Evolutionary conservation across 2,888 invertebrate genomes (phyloP).

Genomic region (Physocephala rufipes): DNA sequence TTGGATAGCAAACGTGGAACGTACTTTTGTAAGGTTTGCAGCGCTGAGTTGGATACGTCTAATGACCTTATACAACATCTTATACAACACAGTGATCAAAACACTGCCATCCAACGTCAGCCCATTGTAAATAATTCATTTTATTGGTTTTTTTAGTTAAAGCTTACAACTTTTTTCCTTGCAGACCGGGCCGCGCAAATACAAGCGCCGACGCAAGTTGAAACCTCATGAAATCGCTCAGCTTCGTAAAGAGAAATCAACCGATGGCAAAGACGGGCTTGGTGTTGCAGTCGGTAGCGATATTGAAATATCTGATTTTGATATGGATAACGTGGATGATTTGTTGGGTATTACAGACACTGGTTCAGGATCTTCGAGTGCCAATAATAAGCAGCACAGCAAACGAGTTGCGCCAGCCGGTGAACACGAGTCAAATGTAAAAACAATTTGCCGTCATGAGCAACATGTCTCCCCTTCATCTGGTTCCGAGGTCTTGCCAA

Average conservation of each 20-base stretch:
- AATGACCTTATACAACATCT: constrained; percentile 82
- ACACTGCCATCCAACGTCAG: constrained; percentile 82
- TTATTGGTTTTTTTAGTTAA: not conserved
- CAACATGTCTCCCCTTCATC: not conserved
- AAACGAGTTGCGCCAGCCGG: not conserved
- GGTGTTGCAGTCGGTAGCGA: constrained; percentile 58
- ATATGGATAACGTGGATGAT: constrained; percentile 64
- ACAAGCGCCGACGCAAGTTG: constrained; percentile 80
- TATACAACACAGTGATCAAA: constrained; percentile 86
- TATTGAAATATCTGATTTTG: constrained; percentile 63
- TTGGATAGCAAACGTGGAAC: constrained; percentile 77
- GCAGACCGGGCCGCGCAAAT: constrained; percentile 79
- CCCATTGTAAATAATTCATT: constrained; percentile 69
- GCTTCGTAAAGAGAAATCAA: constrained; percentile 55
- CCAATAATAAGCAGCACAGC: constrained; percentile 23
- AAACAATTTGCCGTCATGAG: constrained; percentile 21
- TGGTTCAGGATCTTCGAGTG: constrained; percentile 35
- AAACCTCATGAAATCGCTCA: constrained; percentile 72
- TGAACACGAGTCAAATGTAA: constrained; percentile 11
- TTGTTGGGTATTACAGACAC: constrained; percentile 56
- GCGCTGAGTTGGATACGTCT: constrained; percentile 75
- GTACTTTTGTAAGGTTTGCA: constrained; percentile 81
- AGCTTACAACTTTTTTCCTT: constrained; percentile 32
- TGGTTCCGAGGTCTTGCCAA: not conserved
- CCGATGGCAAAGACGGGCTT: constrained; percentile 46